Conservation (phyloP, 2,797 vertebrate genomes). For the Falco peregrinus region DNA sequence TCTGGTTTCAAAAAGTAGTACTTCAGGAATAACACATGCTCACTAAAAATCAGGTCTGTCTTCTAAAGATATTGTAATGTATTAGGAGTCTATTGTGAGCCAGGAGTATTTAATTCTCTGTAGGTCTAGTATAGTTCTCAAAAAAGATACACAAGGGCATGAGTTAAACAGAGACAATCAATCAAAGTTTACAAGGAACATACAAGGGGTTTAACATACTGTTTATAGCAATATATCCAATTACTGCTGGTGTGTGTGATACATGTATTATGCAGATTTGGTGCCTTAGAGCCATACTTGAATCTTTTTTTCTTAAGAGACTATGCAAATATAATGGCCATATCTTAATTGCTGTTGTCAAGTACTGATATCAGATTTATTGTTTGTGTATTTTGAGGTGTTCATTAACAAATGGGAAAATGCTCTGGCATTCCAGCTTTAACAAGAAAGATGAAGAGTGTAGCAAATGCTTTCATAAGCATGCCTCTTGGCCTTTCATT, state of each 20-base stretch:
- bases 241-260: constrained; percentile 73
- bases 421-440: neutral
- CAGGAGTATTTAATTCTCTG: neutral
- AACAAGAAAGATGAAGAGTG: neutral
- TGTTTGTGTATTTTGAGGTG: constrained; percentile 67
- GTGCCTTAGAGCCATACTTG: constrained; percentile 66
- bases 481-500: neutral
- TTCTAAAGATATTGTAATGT: neutral
- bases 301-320: constrained; percentile 57
- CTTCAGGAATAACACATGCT: neutral
- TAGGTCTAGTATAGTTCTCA: neutral
- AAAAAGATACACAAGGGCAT: constrained; percentile 25
- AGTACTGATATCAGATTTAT: constrained; percentile 68
- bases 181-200: constrained; percentile 67
- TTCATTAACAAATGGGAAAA: constrained; percentile 29
- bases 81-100: neutral
- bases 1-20: neutral
- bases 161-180: constrained; percentile 65
- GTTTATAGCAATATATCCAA: constrained; percentile 75
- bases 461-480: neutral
- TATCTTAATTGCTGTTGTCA: constrained; percentile 75
- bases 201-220: constrained; percentile 60
- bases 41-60: neutral
- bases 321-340: constrained; percentile 71
- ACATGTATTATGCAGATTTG: constrained; percentile 75